Conservation (phyloP, 2,113 vertebrate species). For the Picathartes gymnocephalus region DNA sequence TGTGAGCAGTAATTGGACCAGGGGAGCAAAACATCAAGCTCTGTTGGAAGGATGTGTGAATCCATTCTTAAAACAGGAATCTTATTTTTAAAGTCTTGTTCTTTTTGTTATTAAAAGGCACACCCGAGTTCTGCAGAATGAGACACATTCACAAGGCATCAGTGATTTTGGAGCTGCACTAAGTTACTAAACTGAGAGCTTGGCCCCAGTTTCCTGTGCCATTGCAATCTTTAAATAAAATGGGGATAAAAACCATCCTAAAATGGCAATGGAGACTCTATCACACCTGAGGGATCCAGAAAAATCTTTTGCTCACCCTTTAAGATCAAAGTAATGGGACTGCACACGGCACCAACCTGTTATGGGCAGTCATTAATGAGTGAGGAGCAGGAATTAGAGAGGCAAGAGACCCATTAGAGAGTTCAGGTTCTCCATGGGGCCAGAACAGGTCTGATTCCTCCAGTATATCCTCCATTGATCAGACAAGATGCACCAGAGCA, state of each 20-base stretch:
- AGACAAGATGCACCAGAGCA: not conserved
- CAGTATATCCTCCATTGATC: not conserved
- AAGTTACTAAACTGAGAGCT: not conserved
- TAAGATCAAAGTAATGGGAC: not conserved
- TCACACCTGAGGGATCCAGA: not conserved
- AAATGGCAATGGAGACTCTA: not conserved
- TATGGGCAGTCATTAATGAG: not conserved
- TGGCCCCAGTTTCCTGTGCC: not conserved
- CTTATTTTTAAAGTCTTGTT: not conserved
- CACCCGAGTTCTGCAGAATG: accelerated
- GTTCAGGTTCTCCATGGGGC: not conserved
- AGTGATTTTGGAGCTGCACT: not conserved
- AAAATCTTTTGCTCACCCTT: not conserved
- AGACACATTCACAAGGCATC: not conserved
- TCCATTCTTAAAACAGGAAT: not conserved
- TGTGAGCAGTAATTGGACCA: accelerated
- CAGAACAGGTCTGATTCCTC: not conserved
- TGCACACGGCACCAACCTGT: not conserved
- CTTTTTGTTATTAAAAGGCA: not conserved
- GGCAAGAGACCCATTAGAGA: not conserved
- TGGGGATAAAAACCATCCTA: not conserved
- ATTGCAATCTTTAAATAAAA: not conserved
- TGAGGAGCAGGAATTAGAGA: not conserved
- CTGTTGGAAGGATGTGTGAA: not conserved
- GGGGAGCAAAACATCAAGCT: not conserved